Evolutionary conservation across 2,113 vertebrate species (phyloP), one percentile per base, ranked within the genome.

Genomic region (Macquaria ambigua): DNA sequence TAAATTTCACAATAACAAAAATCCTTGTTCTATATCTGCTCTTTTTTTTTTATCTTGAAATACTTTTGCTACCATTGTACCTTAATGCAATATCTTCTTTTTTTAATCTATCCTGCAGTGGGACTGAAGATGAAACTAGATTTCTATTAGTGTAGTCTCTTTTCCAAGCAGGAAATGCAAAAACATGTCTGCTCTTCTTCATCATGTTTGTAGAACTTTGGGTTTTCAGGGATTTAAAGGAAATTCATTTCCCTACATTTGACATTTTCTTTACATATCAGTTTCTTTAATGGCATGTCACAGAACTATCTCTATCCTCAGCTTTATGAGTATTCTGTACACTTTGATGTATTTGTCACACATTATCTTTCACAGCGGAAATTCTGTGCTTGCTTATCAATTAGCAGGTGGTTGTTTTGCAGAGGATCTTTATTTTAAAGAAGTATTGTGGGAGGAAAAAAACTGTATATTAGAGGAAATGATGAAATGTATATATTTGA

Each of bases 41-140:
- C 48, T 34, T 16, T 21, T 41, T 41, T 12, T 41, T 23, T 41
- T 5, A 64, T 41, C 20, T 64, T 9, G 15, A 23, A 41, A 28
- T 25, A 67, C 21, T 8, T 25, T 18, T 55, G 3, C 31, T 53
- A 23, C 68, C 28, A 31, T 52, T 34, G 10, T 21, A 52, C 18
- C 34, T 14, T 14, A 14, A 66, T 11, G 6, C 10, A 37, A 7
- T 11, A 25, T n/a, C 25, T 23, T 20, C 11, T 39, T n/a, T 31
- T 52, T 7, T 31, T 43, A 0, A 18, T 70, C 28, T 71, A 20
- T 39, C 50, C 50, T 55, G 69, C 69, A 64, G 20, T 21, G 68
- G 25, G 28, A 34, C 18, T 71, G 20, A 71, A 20, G 68, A 70
- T 70, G 48, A 53, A 70, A 39, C 28, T 55, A 69, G 20, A 70